Evolutionary conservation across 2,888 invertebrate species (phyloP).

Genomic region (Lepetodrilus schrolli): DNA sequence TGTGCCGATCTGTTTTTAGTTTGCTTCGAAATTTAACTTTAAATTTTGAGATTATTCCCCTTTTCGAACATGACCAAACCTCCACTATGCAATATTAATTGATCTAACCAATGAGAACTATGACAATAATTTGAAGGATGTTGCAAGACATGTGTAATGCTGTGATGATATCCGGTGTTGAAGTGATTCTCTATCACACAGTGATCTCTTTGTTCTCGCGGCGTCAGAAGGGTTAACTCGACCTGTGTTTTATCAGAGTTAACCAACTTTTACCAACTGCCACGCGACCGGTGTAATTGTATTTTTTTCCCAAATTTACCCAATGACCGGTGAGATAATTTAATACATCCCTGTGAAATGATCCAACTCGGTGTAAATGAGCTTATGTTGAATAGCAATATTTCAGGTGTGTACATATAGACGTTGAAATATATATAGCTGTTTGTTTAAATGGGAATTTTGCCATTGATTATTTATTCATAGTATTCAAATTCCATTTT

Average conservation of each 20-base stretch:
- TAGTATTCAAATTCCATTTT: background rate
- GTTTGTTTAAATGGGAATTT: background rate
- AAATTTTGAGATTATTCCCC: too few relatives aligned
- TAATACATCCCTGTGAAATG: too few relatives aligned
- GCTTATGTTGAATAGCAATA: background rate
- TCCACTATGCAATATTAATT: too few relatives aligned
- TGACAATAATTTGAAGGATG: too few relatives aligned
- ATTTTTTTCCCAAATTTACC: too few relatives aligned
- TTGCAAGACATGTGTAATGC: too few relatives aligned
- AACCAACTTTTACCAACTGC: background rate
- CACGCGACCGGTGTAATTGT: background rate
- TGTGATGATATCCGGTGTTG: background rate
- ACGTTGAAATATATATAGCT: background rate
- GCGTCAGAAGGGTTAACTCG: background rate
- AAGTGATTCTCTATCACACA: background rate
- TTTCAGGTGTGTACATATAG: background rate
- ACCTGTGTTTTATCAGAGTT: background rate
- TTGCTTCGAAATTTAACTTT: too few relatives aligned
- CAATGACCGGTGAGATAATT: background rate
- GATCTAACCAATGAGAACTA: too few relatives aligned
- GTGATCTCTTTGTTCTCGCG: background rate
- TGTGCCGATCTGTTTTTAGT: too few relatives aligned
- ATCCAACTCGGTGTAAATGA: background rate
- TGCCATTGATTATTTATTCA: slow-evolving; percentile 16
- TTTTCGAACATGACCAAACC: too few relatives aligned